A percentile compares a stretch with the other conserved stretches of the same genome.
These are phyloP conservation scores for Eretmochelys imbricata DNA, from an alignment of 2,113 vertebrate genomes.

Conservation along the genomic window DNA sequence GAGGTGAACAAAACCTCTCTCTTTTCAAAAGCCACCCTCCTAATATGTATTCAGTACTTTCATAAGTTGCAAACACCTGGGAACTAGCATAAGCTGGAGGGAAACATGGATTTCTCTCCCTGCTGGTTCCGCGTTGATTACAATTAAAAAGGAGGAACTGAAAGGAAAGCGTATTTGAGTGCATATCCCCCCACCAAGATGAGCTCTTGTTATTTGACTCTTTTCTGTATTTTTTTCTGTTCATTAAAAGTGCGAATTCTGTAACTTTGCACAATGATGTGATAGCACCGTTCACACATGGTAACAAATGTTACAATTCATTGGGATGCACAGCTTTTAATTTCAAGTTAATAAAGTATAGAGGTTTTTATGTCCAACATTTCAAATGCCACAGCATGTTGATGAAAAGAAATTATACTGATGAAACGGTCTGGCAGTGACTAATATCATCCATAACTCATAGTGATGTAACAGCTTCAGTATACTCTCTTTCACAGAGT, in stretches of 20 bases:
- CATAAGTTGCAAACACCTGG: neutral
- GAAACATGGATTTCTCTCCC: conserved; percentile 29
- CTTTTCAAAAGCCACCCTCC: neutral
- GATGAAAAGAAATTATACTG: conserved; percentile 78
- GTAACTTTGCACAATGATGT: conserved; percentile 9
- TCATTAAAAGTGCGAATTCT: conserved; percentile 35
- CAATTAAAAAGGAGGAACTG: conserved; percentile 41
- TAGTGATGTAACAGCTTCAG: conserved; percentile 65
- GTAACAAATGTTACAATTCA: conserved; percentile 35
- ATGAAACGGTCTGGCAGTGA: conserved; percentile 79
- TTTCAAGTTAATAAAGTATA: conserved; percentile 71
- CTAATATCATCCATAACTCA: conserved; percentile 80
- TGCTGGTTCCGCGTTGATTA: conserved; percentile 29
- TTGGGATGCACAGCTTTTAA: conserved; percentile 61
- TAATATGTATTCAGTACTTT: neutral
- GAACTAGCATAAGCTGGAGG: conserved; percentile 18
- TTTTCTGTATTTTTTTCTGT: neutral
- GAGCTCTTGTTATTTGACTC: conserved; percentile 33
- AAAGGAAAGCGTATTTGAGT: conserved; percentile 13
- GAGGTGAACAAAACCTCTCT: neutral
- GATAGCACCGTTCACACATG: conserved; percentile 20
- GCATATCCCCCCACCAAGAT: neutral
- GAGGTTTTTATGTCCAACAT: conserved; percentile 36
- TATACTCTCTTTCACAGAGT: conserved; percentile 66
- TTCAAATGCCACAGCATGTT: conserved; percentile 64